Base-by-base conservation (phyloP, 1,140 invertebrate species). In the Metopolophium dirhodum region DNA sequence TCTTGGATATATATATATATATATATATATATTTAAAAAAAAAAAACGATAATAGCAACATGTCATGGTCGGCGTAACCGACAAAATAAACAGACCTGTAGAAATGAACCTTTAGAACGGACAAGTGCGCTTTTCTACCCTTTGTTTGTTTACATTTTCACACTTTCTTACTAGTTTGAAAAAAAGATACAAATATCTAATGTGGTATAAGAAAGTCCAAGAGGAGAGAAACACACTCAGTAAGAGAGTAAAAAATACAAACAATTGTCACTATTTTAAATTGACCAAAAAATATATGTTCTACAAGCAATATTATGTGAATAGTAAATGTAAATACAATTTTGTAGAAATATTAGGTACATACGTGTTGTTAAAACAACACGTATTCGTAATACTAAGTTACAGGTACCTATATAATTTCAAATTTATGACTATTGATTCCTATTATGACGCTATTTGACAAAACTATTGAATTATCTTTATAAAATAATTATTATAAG, bases 101-200 rank as follows among this genome's bases (percentile, higher is more conserved):
- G 51, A 35, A 89, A 54, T 37, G 87, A 37, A 89, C n/a, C 87
- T 51, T 88, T 47, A 49, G 22, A 87, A 49, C n/a, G 87, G 49
- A 88, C 49, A 88, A 54, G 35, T 89, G 49, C 35, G 9, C 11
- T 89, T 30, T 41, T 57, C 49, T 26, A 89, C 22, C 35, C 35
- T 49, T 88, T 88, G 47, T 49, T 57, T 89, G 35, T 89, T 89
- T 89, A 37, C 30, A 57, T 89, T 89, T 89, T 89, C 47, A 57
- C 87, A 37, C 35, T n/a, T 88, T 3, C 22, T 30, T 8, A 35
- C 47, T 51, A 51, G 20, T 51, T 89, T 37, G n/a, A 4, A 89
- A 89, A 89, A 89, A 30, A 89, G 8, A 54, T 35, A 57, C 9
- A 57, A 37, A 89, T 22, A 89, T 18, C 30, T 77, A 77, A 77